phyloP scores from a whole-genome alignment of 2,888 invertebrate species.

The Sthenelais limicola region DNA sequence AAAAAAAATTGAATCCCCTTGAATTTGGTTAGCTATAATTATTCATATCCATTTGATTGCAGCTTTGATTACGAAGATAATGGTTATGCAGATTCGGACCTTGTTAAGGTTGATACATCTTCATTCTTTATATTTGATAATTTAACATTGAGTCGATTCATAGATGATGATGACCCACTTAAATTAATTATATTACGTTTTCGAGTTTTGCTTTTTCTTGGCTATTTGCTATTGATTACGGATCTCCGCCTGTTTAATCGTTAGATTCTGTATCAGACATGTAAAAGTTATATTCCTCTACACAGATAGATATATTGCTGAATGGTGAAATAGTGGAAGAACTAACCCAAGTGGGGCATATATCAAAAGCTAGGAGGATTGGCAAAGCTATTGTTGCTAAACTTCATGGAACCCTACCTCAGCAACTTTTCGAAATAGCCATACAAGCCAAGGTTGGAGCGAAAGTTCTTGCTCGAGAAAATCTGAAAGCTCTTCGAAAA shows the following conservation, averaged over 20 bases:
- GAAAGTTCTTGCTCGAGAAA: slow-evolving; percentile 88
- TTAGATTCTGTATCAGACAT: too few species aligned
- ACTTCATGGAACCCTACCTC: slow-evolving; percentile 87
- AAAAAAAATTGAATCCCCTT: too few species aligned
- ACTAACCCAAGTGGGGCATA: slow-evolving; percentile 86
- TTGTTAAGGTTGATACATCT: slow-evolving; percentile 90
- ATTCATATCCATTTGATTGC: slow-evolving; percentile 41
- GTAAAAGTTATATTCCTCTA: slow-evolving; percentile 10
- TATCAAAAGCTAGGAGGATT: slow-evolving; percentile 74
- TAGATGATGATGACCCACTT: too few species aligned
- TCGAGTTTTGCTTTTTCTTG: too few species aligned
- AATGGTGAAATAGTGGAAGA: slow-evolving; percentile 89
- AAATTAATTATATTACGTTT: too few species aligned
- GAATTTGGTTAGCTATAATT: too few species aligned
- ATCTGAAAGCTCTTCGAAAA: slow-evolving; percentile 88
- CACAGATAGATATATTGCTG: slow-evolving; percentile 82
- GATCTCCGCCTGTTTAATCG: too few species aligned
- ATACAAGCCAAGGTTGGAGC: slow-evolving; percentile 88
- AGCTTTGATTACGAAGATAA: slow-evolving; percentile 72
- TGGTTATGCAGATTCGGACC: slow-evolving; percentile 83
- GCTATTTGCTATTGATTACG: too few species aligned
- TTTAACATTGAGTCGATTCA: too few species aligned
- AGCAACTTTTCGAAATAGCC: slow-evolving; percentile 87
- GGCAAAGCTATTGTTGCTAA: slow-evolving; percentile 78
- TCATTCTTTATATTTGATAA: too few species aligned